Evolutionary conservation across 1,140 invertebrate species (phyloP), one percentile per base, ranked within the genome.

Genomic region (Cecropterus lyciades): DNA sequence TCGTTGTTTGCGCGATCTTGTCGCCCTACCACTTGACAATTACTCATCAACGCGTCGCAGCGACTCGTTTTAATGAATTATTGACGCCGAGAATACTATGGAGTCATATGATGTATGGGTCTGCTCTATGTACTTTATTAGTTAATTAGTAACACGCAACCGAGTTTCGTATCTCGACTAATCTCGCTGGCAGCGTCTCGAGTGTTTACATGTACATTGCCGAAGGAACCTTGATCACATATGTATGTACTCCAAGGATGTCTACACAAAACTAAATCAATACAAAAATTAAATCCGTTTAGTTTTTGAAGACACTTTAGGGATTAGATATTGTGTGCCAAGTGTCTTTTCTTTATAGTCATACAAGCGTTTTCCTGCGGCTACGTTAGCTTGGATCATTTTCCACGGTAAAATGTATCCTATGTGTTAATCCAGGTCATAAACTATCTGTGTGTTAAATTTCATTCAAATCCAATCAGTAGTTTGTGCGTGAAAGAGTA

Each of bases 1-100:
- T 69, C 65, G 65, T 51, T 43, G 33, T 42, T 42, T 45, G 53
- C 48, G 46, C 60, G 53, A 69, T 66, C 60, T 69, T 60, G 67
- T 71, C 56, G 73, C 42, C 56, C 48, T 65, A 52, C 68, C 67
- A 70, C 70, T 73, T 77, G 72, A 77, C 69, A 68, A 82, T 82
- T 82, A 69, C 65, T 73, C 75, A 77, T 75, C 69, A 66, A 59
- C 43, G 53, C 71, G 69, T 72, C 69, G 65, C 64, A 69, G 17
- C 67, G 63, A 67, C 72, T 69, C 30, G 73, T 65, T 70, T 70
- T 68, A 70, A 70, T 73, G 65, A 73, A 73, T 75, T 77, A 75
- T 82, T 74, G 73, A 72, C 70, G 64, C 64, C 65, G 76, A 70
- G 67, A 73, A 77, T 67, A 73, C 59, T 59, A 70, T 64, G 68